Conservation (phyloP, 2,888 invertebrate genomes). For the Spodoptera exigua region DNA sequence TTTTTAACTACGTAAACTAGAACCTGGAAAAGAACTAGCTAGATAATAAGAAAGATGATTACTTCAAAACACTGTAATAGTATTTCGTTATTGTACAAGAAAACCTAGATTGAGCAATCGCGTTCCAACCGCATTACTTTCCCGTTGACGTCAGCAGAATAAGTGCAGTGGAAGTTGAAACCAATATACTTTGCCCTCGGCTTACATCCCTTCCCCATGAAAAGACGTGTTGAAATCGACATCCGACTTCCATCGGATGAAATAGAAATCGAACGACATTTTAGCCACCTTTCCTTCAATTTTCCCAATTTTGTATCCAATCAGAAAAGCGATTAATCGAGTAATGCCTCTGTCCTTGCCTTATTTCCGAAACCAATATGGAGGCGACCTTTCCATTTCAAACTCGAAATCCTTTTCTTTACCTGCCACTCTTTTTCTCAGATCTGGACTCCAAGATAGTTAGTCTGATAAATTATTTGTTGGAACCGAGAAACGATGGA, state of each 20-base stretch:
- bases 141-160: constrained; percentile 36
- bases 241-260: neutral
- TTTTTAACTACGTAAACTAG: too few species aligned
- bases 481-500: constrained; percentile 15
- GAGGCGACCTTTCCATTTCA: constrained; percentile 23
- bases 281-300: constrained; percentile 17
- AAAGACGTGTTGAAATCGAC: constrained; percentile 4
- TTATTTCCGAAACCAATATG: constrained; percentile 11
- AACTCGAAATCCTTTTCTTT: constrained; percentile 18
- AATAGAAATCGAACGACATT: constrained; percentile 10
- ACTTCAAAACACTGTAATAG: too few species aligned
- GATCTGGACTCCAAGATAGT: constrained; percentile 38
- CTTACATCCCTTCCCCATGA: constrained; percentile 24
- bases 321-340: constrained; percentile 34
- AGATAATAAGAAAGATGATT: too few species aligned
- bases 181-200: constrained; percentile 31
- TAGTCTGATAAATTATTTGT: constrained; percentile 28
- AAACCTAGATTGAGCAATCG: constrained; percentile 21
- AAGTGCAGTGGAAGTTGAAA: constrained; percentile 39
- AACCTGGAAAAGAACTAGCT: too few species aligned
- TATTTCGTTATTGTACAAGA: constrained; percentile 10
- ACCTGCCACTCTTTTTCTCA: constrained; percentile 15
- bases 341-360: constrained; percentile 21
- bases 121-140: constrained; percentile 18
- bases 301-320: constrained; percentile 41